These are phyloP conservation scores for Marronus borbonicus DNA, from an alignment of 2,888 invertebrate genomes.

Conservation along the genomic window DNA sequence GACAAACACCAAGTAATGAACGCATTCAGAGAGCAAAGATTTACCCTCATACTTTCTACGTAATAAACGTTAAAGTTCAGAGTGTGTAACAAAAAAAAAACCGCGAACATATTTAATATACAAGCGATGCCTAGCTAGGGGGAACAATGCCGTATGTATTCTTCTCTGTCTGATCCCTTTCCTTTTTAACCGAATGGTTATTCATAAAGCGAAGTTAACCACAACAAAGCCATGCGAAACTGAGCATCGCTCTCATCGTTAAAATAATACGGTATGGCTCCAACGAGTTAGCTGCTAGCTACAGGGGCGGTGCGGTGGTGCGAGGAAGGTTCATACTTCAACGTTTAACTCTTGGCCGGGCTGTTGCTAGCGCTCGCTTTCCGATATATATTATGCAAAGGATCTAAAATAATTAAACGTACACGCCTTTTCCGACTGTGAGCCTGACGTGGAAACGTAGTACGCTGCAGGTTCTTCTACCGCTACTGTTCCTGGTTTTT, in stretches of 20 bases:
- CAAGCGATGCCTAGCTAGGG: not conserved
- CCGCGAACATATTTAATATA: slow-evolving; percentile 51
- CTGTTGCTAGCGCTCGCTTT: slow-evolving; percentile 7
- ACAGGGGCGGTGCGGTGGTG: no score
- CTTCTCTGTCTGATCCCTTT: slow-evolving; percentile 10
- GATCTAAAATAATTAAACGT: slow-evolving; percentile 58
- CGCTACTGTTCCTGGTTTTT: not conserved
- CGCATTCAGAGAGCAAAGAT: not conserved
- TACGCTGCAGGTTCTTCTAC: not conserved
- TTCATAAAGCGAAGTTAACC: slow-evolving; percentile 60
- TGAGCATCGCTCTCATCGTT: slow-evolving; percentile 53
- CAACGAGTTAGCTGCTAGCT: not conserved
- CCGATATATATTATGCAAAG: slow-evolving; percentile 56
- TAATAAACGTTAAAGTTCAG: slow-evolving; percentile 43
- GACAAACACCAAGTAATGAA: no score
- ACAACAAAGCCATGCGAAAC: slow-evolving; percentile 56
- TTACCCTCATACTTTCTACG: not conserved
- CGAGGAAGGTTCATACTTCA: not conserved
- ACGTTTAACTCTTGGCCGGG: slow-evolving; percentile 1
- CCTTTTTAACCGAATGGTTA: slow-evolving; percentile 52
- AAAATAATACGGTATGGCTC: slow-evolving; percentile 52
- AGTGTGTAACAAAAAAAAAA: slow-evolving; percentile 44
- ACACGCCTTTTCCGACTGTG: slow-evolving; percentile 49
- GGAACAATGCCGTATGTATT: not conserved
- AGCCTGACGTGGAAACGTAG: not conserved